phyloP scores from a whole-genome alignment of 2,113 vertebrate species.

The Hemiprocne comata region DNA sequence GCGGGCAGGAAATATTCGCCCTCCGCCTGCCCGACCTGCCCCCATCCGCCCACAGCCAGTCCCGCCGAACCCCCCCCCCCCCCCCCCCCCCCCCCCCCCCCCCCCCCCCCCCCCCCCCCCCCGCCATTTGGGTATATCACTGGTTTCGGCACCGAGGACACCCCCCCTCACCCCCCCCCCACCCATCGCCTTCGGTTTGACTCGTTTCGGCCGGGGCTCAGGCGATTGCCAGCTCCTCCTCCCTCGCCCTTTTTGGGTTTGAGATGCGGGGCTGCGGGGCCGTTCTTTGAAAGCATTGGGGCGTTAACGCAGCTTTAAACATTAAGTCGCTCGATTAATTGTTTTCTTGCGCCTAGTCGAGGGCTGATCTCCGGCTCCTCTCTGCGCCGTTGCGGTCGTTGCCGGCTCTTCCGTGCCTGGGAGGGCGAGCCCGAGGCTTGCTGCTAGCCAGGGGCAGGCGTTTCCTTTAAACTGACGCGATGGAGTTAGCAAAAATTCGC shows the following conservation, averaged over 20 bases:
- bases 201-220: not conserved
- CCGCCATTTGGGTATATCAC: not conserved
- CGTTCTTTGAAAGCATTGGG: not conserved
- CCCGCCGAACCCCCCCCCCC: not conserved
- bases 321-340: not conserved
- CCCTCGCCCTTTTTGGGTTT: not conserved
- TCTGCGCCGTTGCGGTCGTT: no score
- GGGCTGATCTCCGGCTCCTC: not conserved
- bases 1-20: slow-evolving; percentile 80
- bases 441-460: not conserved
- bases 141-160: not conserved
- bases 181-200: not conserved
- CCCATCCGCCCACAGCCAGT: slow-evolving; percentile 49
- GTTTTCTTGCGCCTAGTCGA: not conserved
- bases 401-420: not conserved
- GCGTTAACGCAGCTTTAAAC: not conserved
- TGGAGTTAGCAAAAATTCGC: not conserved
- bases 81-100: slow-evolving; percentile 19
- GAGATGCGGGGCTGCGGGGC: not conserved
- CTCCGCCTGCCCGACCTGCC: slow-evolving; percentile 54
- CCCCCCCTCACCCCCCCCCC: no score
- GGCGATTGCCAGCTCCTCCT: not conserved
- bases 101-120: not conserved
- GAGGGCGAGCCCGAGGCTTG: not conserved
- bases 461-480: not conserved